Conservation (phyloP, 2,113 vertebrate species). For the Geothlypis trichas region DNA sequence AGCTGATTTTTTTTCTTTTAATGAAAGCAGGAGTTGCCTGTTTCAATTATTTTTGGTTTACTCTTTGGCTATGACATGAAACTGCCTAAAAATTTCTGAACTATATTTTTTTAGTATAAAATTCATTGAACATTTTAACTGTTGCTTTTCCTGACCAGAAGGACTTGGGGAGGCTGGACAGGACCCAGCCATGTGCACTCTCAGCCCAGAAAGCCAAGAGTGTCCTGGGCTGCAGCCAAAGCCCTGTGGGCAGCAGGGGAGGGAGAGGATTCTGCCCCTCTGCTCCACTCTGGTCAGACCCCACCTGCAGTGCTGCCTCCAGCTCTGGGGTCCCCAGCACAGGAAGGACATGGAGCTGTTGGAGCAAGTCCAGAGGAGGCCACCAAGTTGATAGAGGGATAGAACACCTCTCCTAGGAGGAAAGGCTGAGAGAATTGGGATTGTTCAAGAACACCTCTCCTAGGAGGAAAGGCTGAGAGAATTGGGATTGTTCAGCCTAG, state of each 20-base stretch:
- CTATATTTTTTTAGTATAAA: no score
- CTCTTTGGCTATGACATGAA: not conserved
- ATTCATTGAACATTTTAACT: not conserved
- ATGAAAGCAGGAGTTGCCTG: not conserved
- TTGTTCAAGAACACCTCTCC: not conserved
- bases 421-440: not conserved
- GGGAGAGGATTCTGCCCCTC: not conserved
- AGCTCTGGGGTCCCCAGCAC: not conserved
- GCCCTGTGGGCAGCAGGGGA: not conserved
- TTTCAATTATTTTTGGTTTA: not conserved
- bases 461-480: not conserved
- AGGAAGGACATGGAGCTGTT: not conserved
- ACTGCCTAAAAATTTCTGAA: not conserved
- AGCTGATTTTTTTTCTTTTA: not conserved
- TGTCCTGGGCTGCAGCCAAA: not conserved
- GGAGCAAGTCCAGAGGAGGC: rapidly evolving
- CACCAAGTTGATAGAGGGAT: rapidly evolving
- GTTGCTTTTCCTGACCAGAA: not conserved
- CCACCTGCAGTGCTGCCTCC: not conserved
- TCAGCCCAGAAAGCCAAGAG: not conserved
- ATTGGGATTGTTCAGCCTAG: not conserved
- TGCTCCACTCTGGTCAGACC: not conserved
- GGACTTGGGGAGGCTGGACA: not conserved
- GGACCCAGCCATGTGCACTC: not conserved
- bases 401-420: not conserved